phyloP scores from a whole-genome alignment of 1,140 invertebrate genomes.

The Musca domestica region DNA sequence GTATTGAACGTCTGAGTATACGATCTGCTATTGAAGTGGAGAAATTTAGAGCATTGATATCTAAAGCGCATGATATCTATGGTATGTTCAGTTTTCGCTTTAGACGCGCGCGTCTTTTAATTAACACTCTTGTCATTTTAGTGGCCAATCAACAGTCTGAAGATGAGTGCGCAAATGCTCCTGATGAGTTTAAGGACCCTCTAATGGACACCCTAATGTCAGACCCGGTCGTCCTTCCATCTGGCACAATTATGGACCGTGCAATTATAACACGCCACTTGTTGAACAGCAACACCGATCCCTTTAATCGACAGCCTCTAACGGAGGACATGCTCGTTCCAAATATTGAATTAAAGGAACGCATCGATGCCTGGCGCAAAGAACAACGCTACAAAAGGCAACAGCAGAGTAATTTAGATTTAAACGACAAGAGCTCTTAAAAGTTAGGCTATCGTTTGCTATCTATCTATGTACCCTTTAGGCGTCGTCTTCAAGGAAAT shows the following conservation, averaged over 20 bases:
- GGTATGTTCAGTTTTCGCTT: conserved; percentile 44
- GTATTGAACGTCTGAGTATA: conserved; percentile 77
- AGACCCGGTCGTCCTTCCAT: conserved; percentile 91
- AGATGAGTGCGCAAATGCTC: conserved; percentile 92
- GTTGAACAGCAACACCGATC: conserved; percentile 94
- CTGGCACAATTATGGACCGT: conserved; percentile 93
- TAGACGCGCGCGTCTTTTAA: background rate
- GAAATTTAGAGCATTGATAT: conserved; percentile 76
- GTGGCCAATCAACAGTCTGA: conserved; percentile 82
- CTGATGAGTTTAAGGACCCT: conserved; percentile 96
- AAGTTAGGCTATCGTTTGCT: background rate
- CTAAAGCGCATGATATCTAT: conserved; percentile 74
- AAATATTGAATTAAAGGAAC: conserved; percentile 73
- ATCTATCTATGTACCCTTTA: too few relatives aligned
- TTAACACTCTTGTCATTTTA: conserved; percentile 33
- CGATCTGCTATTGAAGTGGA: conserved; percentile 82
- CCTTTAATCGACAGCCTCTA: conserved; percentile 92
- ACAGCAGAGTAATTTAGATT: conserved; percentile 24
- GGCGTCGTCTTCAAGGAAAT: too few relatives aligned
- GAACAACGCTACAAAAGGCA: conserved; percentile 62
- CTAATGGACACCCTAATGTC: conserved; percentile 97
- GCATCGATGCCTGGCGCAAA: conserved; percentile 75
- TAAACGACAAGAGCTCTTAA: conserved; percentile 43
- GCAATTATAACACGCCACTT: conserved; percentile 91
- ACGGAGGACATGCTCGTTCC: conserved; percentile 80